Evolutionary conservation across 1,140 invertebrate genomes (phyloP), one percentile per base, ranked within the genome.

Genomic region (Parapsyche elsis): DNA sequence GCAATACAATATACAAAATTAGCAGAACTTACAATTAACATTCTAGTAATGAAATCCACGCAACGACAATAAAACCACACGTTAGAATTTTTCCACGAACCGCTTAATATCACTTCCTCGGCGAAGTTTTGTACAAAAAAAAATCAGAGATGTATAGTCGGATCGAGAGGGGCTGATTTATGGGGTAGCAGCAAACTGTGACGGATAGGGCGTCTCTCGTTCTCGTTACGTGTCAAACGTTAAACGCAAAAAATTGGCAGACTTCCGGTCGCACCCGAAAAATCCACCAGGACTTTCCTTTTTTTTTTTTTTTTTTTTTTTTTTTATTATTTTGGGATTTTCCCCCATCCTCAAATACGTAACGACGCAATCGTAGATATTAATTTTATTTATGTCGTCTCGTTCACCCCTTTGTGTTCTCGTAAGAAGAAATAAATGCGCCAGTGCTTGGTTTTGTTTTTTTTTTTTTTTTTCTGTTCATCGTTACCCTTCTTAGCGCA

Each of bases 211-310:
- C n/a, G 46, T 24, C 64, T 24, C 46, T 75, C 24, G 45, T 23
- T 75, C 73, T 75, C 49, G 73, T 75, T 75, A 75, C 19, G 73
- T 75, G 73, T 75, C 73, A 75, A 75, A 57, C 45, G 73, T 23
- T 75, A 75, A 75, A 75, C 73, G 38, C 73, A 75, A 75, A 75
- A 75, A 75, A 75, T 75, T 75, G 73, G 44, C 44, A 57, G 73
- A 46, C 73, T 75, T 74, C 71, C 26, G 71, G 12, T 9, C 21
- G n/a, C 14, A 16, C 73, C 73, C 46, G 53, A 57, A 75, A 57
- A n/a, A 46, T 64, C 59, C 59, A 64, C 45, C n/a, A n/a, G n/a
- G n/a, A n/a, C n/a, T n/a, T n/a, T n/a, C n/a, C n/a, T n/a, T n/a
- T n/a, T n/a, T n/a, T n/a, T n/a, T n/a, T n/a, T n/a, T n/a, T n/a